A percentile compares a stretch with the other conserved stretches of the same genome.
Evolutionary conservation across 2,888 invertebrate species (phyloP).

Genomic region (Allacma fusca): DNA sequence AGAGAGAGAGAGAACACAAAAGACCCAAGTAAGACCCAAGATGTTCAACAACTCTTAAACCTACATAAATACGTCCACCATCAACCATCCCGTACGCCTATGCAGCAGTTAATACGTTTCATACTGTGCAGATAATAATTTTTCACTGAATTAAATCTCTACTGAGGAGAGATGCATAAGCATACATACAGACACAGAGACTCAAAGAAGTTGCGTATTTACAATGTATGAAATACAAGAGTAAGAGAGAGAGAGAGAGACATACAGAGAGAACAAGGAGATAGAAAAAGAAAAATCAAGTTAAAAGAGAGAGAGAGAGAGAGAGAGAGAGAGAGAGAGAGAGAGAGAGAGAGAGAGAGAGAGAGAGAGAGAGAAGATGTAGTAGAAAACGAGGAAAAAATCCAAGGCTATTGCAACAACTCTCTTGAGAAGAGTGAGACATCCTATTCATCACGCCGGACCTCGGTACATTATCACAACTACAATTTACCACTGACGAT

Average conservation of each 20-base stretch:
- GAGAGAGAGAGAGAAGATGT: not conserved
- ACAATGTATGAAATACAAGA: not conserved
- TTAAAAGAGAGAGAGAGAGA: not conserved
- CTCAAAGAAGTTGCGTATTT: not conserved
- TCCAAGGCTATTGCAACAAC: conserved; percentile 27
- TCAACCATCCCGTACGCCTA: no score
- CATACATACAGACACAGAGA: no score
- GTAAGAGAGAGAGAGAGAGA: no score
- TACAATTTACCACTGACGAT: conserved; percentile 18
- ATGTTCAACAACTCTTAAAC: no score
- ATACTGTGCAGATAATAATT: no score
- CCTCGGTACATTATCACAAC: conserved; percentile 31
- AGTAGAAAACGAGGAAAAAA: conserved; percentile 7
- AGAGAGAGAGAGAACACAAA: no score
- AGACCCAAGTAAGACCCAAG: no score
- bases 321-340: not conserved
- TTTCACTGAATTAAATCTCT: no score
- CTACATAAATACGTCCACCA: no score
- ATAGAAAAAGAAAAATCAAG: conserved; percentile 23
- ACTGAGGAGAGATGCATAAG: no score
- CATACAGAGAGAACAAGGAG: not conserved
- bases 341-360: not conserved
- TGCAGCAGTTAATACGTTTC: no score
- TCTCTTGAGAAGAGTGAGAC: conserved; percentile 16
- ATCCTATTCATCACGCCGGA: conserved; percentile 29